Base-by-base conservation (phyloP, 1,140 invertebrate genomes). In the Popillia japonica region DNA sequence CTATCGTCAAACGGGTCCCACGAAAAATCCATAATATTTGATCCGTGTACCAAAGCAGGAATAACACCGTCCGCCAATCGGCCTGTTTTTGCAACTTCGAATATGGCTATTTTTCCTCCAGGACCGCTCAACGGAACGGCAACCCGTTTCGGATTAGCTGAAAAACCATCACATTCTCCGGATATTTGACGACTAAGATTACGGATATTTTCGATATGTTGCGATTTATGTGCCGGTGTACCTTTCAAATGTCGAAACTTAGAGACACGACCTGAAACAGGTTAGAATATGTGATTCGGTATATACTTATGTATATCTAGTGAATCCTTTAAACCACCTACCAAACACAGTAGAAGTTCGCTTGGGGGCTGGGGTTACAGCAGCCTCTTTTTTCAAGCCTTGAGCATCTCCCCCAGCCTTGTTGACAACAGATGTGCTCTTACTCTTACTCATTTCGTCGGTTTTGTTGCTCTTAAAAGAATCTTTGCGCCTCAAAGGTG, bases 201-300 rank as follows among this genome's bases (percentile, higher is more conserved):
- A 72, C 95, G 91, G 73, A 98, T 91, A 86, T 98, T 98, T 84
- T 98, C 96, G 80, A 98, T 95, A 82, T 98, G 95, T 0, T 92
- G 93, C 17, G 94, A 96, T 87, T 97, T 96, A 86, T 97, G 96
- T 7, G 93, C 92, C 1, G 95, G 91, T 6, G 94, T 96, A 40
- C 96, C 96, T 86, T 97, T 97, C 79, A 98, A 87, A 84, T 98
- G 96, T 10, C 96, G 91, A 85, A 96, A 98, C 86, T 99, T 98
- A 0, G 96, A 96, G 68, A 96, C 94, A 83, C 95, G 93, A 61
- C 95, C 93, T 94, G 27, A 34, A 34, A 34, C 4, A 34, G 27
- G 27, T 34, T 34, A 34, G 85, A 59, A 59, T 78, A 74, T 83
- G 72, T 79, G n/a, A 77, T n/a, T n/a, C n/a, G n/a, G n/a, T n/a